phyloP scores from a whole-genome alignment of 2,888 invertebrate species.

The Hypomecis atomaria region DNA sequence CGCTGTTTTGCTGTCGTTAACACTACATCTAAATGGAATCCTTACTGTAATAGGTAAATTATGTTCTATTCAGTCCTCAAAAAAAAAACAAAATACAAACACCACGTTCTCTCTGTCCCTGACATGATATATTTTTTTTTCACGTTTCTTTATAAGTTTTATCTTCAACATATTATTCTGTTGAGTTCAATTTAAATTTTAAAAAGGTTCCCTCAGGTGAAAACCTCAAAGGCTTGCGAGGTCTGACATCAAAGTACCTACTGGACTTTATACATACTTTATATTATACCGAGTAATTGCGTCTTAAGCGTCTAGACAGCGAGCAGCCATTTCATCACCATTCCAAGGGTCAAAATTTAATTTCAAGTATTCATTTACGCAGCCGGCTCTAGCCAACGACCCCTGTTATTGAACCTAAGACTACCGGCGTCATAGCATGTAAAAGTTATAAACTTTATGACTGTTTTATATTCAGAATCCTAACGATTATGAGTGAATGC shows the following conservation, averaged over 20 bases:
- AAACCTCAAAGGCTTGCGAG: constrained; percentile 26
- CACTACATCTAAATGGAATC: too few relatives aligned
- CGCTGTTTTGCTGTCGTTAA: too few relatives aligned
- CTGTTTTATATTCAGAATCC: constrained; percentile 36
- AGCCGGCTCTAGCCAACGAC: constrained; percentile 30
- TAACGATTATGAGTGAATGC: constrained; percentile 39
- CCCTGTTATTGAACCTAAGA: constrained; percentile 38
- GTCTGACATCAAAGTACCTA: constrained; percentile 20
- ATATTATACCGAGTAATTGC: constrained; percentile 36
- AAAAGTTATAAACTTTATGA: constrained; percentile 39
- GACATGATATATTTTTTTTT: not conserved
- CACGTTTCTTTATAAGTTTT: not conserved
- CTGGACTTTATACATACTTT: constrained; percentile 14
- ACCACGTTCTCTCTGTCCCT: not conserved
- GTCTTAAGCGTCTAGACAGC: constrained; percentile 44
- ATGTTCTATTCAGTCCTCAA: too few relatives aligned
- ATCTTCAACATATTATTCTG: constrained; percentile 14
- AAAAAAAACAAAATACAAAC: too few relatives aligned
- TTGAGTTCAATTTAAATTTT: constrained; percentile 31
- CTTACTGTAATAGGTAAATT: too few relatives aligned
- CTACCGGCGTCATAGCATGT: constrained; percentile 39
- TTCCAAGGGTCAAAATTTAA: constrained; percentile 50
- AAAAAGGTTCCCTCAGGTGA: constrained; percentile 31
- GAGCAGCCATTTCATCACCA: constrained; percentile 18
- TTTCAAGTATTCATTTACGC: constrained; percentile 50